Conservation (phyloP, 2,113 vertebrate species). For the Atrichornis clamosus region DNA sequence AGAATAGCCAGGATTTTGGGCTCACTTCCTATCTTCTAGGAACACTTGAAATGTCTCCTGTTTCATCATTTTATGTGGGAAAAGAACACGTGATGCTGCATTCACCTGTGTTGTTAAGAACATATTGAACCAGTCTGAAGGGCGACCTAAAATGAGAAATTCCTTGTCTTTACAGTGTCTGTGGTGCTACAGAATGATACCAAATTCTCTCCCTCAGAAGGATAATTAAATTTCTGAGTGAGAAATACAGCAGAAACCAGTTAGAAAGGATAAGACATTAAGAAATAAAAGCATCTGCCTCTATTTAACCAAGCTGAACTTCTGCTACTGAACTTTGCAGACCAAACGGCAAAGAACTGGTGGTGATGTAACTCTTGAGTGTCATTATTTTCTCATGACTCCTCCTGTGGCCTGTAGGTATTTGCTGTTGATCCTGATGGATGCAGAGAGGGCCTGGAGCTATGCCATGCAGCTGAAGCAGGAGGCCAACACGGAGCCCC, state of each 20-base stretch:
- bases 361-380: not conserved
- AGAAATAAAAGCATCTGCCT: not conserved
- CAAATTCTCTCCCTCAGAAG: not conserved
- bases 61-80: rapidly evolving
- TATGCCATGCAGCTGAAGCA: slow-evolving; percentile 99
- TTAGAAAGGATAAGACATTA: not conserved
- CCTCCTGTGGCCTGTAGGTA: slow-evolving; percentile 72
- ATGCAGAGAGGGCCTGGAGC: slow-evolving; percentile 96
- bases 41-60: not conserved
- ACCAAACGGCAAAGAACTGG: not conserved
- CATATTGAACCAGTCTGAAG: not conserved
- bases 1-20: not conserved
- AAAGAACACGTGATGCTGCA: not conserved
- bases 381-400: not conserved
- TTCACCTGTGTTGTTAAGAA: not conserved
- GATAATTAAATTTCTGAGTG: not conserved
- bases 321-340: not conserved
- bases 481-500: slow-evolving; percentile 95
- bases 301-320: not conserved
- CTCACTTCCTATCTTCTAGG: not conserved
- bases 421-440: slow-evolving; percentile 92
- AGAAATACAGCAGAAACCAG: not conserved
- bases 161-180: not conserved
- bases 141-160: not conserved
- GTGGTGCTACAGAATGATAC: not conserved